Base-by-base conservation (phyloP, 2,888 invertebrate genomes). In the Sinopyrophorus schimmeli region DNA sequence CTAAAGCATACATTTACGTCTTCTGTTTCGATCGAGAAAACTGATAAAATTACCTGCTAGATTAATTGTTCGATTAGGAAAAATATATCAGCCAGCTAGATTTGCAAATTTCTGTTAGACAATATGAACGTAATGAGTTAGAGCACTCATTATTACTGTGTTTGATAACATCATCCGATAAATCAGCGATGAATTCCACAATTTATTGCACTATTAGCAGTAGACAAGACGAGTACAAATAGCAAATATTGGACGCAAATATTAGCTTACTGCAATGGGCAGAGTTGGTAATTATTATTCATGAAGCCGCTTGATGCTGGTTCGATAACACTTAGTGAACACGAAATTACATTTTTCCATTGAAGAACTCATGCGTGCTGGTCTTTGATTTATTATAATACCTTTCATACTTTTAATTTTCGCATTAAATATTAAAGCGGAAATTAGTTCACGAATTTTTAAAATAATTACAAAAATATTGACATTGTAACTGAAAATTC, bases 231-330 rank as follows among this genome's bases (percentile, higher is more conserved):
- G 65, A 61, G 65, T 66, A 67, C 68, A 66, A 70, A 69, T 68
- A 66, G 67, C 67, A 70, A 70, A 69, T 69, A 69, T 70, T 69
- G 63, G 64, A 60, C 59, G 63, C 66, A 70, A 70, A 69, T 69
- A 69, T 70, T 69, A 64, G 66, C 61, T 58, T 44, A 57, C 46
- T 64, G 57, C 57, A 59, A 58, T 58, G 57, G 59, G 54, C 55
- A 56, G 46, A 40, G 40, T 35, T 35, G 30, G 34, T 46, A 46
- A 46, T 50, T 50, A 49, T 43, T 49, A 50, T 50, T 50, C 50
- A 50, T 46, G 50, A 46, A 46, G 39, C 50, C 34, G 39, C 32
- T 49, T 49, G 31, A 43, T 44, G 17, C 26, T 30, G 24, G 30
- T 39, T 31, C 16, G 34, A 49, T 49, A 41, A 43, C 37, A 27